Percentiles rank a stretch among this genome's conserved stretches.
phyloP scores from a whole-genome alignment of 2,797 vertebrate genomes.

The Sphenodon punctatus region DNA sequence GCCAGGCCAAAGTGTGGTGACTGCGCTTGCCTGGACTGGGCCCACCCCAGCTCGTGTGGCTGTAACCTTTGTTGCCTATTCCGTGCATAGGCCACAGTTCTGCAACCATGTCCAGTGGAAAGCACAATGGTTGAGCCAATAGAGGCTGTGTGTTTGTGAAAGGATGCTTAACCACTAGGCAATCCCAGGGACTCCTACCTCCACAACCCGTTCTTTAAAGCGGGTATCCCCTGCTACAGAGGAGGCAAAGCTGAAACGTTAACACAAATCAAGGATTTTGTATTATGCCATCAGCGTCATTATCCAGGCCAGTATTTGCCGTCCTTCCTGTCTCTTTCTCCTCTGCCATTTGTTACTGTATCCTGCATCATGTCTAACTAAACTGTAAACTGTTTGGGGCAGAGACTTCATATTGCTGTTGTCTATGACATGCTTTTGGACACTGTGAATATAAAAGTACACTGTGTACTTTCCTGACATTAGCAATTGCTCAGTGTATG shows the following conservation, averaged over 20 bases:
- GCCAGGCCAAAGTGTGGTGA: too few species aligned
- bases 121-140: too few species aligned
- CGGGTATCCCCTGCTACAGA: too few species aligned
- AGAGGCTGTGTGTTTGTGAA: not conserved
- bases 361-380: not conserved
- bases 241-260: not conserved
- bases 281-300: not conserved
- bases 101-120: too few species aligned
- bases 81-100: not conserved
- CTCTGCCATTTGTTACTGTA: not conserved
- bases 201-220: too few species aligned
- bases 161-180: not conserved
- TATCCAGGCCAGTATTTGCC: not conserved
- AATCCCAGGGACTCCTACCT: not conserved
- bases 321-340: not conserved
- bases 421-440: not conserved
- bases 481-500: not conserved
- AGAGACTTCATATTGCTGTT: too few species aligned
- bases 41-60: too few species aligned
- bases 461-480: not conserved
- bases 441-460: not conserved
- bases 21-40: too few species aligned
- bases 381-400: not conserved
- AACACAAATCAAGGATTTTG: not conserved
- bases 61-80: accelerated